Conservation (phyloP, 1,140 invertebrate species). For the Eciton burchellii region DNA sequence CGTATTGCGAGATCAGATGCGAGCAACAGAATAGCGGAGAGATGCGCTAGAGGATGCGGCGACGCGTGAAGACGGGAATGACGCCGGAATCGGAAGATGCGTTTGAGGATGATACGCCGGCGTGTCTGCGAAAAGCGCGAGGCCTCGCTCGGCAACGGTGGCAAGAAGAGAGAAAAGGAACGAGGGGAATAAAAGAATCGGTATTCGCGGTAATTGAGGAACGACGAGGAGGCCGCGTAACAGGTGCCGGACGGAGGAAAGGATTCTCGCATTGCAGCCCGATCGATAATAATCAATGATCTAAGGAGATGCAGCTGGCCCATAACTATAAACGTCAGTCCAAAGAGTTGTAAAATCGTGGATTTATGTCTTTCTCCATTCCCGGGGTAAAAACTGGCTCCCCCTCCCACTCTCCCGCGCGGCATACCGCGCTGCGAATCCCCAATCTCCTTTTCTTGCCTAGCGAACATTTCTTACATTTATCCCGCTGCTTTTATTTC, state of each 20-base stretch:
- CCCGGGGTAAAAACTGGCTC: constrained; percentile 18
- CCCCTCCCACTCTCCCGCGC: constrained; percentile 3
- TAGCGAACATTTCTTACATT: constrained; percentile 22
- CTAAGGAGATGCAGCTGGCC: constrained; percentile 64
- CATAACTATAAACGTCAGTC: constrained; percentile 67
- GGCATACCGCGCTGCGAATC: constrained; percentile 47
- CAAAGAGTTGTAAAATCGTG: constrained; percentile 66
- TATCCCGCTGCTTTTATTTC: constrained; percentile 28
- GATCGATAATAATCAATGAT: constrained; percentile 74
- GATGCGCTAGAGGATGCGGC: no score
- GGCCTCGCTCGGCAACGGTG: neutral
- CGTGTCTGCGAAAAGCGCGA: constrained; percentile 4
- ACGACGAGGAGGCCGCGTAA: constrained; percentile 46
- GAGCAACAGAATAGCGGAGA: no score
- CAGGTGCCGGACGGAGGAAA: constrained; percentile 66
- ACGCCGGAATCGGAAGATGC: constrained; percentile 25
- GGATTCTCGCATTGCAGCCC: constrained; percentile 51
- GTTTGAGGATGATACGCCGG: constrained; percentile 9
- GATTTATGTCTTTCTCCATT: constrained; percentile 66
- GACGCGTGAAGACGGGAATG: neutral
- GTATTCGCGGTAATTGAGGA: constrained; percentile 54
- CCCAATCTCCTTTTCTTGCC: constrained; percentile 4
- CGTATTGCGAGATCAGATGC: no score
- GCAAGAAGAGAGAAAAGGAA: no score
- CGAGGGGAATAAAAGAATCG: no score